phyloP scores from a whole-genome alignment of 2,888 invertebrate genomes.

The Zygogramma bicolorata region DNA sequence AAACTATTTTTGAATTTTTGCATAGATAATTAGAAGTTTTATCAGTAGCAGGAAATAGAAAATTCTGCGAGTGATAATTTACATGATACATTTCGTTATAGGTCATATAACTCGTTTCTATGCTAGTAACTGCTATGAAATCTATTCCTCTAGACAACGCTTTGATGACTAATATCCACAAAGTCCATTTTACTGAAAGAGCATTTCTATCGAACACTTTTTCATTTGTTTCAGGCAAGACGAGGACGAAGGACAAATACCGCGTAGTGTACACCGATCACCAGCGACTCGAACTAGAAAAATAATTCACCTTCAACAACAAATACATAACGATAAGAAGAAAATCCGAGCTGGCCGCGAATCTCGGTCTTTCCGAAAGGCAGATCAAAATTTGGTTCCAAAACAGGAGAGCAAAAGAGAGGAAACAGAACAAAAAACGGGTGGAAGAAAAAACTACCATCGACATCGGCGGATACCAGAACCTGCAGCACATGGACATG shows the following conservation, averaged over 20 bases:
- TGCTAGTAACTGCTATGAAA: too few species aligned
- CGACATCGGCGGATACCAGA: constrained; percentile 70
- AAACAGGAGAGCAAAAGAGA: constrained; percentile 93
- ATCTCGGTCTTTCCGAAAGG: constrained; percentile 88
- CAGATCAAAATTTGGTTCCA: constrained; percentile 88
- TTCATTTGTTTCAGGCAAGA: constrained; percentile 84
- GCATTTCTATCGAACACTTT: too few species aligned
- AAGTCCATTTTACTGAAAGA: too few species aligned
- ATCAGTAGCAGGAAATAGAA: too few species aligned
- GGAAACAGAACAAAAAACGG: constrained; percentile 89
- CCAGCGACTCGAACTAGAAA: constrained; percentile 79
- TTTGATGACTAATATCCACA: too few species aligned
- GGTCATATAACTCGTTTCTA: too few species aligned
- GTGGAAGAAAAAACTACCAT: constrained; percentile 53
- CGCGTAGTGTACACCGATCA: constrained; percentile 98
- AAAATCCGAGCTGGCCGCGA: constrained; percentile 91
- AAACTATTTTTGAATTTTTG: too few species aligned
- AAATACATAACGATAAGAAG: constrained; percentile 96
- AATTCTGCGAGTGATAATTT: too few species aligned
- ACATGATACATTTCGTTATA: too few species aligned
- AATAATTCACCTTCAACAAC: constrained; percentile 73
- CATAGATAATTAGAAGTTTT: too few species aligned
- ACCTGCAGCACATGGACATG: constrained; percentile 67
- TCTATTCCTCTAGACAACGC: too few species aligned
- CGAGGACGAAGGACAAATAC: constrained; percentile 98